Evolutionary conservation across 2,888 invertebrate genomes (phyloP), one percentile per base, ranked within the genome.

Genomic region (Caenorhabditis wallacei): DNA sequence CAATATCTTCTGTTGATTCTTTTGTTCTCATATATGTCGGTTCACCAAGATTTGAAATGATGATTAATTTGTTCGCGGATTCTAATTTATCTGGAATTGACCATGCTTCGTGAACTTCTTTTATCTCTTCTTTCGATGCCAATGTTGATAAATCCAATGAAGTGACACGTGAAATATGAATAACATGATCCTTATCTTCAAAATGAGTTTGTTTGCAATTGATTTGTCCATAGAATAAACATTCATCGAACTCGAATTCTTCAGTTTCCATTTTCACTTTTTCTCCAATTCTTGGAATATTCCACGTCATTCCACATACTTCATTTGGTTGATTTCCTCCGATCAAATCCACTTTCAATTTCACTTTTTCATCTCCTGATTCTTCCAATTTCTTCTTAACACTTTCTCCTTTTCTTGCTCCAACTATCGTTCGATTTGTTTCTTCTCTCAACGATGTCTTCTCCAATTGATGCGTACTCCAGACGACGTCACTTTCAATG

Each of bases 211-310:
- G 84, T 51, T 79, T 81, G 69, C 79, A 83, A 46, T 82, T 87
- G 46, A 90, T 78, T 57, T 90, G 85, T 20, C 88, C 90, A 63
- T 88, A 90, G 56, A 91, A 69, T 1, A 86, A 64, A 35, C 88
- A 85, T 35, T 87, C 85, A 48, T 90, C 90, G 48, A 87, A 89
- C 56, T 87, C 90, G 48, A 84, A 89, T 75, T 90, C 91, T 61
- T 90, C 89, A 0, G 74, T 76, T n/a, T 82, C 84, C 57, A 88
- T 54, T 48, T 70, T 82, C 2, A 81, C 63, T 16, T 54, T 63
- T 10, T 84, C 85, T 57, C 75, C 84, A 26, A 54, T 20, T 59
- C 87, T 84, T 8, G 89, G 72, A 26, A 87, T 74, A 8, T 80
- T 79, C 85, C 87, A 82, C 13, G 63, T 64, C 18, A 68, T 83